Evolutionary conservation across 1,140 invertebrate genomes (phyloP).

Genomic region (Maconellicoccus hirsutus): DNA sequence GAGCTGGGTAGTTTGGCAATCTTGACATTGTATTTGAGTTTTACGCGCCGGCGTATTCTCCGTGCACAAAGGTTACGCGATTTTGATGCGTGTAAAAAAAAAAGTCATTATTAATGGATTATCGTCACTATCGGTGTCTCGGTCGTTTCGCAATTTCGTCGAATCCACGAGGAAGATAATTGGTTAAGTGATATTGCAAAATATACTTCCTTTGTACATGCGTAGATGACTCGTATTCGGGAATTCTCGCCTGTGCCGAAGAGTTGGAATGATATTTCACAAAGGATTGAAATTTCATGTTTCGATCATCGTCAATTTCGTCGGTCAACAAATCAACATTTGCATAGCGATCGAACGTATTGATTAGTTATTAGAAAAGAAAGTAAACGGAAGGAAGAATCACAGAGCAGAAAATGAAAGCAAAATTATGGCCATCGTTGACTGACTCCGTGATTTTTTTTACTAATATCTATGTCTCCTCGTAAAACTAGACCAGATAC

Average conservation of each 20-base stretch:
- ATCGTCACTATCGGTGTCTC: not conserved
- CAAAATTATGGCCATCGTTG: not conserved
- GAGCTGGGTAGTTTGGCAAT: not conserved
- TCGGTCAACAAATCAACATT: no score
- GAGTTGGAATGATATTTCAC: no score
- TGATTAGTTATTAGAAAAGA: not conserved
- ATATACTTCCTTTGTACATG: no score
- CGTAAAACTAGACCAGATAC: not conserved
- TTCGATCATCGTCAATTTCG: no score
- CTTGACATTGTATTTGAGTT: not conserved
- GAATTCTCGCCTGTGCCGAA: no score
- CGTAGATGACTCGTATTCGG: no score
- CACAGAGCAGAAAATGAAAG: not conserved
- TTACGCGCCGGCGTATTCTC: not conserved
- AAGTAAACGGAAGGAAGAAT: slow-evolving; percentile 8
- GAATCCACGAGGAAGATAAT: no score
- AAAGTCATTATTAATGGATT: not conserved
- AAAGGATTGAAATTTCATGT: no score
- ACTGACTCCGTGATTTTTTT: not conserved
- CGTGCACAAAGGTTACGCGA: not conserved
- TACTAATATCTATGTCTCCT: not conserved
- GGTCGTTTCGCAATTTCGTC: not conserved
- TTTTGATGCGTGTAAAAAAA: not conserved
- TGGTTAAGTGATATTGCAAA: no score
- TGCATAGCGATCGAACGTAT: not conserved